phyloP scores from a whole-genome alignment of 2,888 invertebrate species.

The Cantharis lateralis region DNA sequence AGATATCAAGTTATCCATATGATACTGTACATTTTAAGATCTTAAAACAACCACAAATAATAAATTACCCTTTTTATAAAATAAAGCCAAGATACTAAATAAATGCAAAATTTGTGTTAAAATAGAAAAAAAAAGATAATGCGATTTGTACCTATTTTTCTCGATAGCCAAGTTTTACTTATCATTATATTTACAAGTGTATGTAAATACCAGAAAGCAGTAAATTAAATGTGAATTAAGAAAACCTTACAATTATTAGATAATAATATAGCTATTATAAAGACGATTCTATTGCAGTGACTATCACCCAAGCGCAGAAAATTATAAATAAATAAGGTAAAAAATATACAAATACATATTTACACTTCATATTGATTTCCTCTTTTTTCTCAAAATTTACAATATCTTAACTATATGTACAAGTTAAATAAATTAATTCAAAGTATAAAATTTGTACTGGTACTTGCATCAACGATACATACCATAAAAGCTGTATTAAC shows the following conservation, averaged over 20 bases:
- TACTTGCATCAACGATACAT: neutral
- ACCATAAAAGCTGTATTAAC: neutral
- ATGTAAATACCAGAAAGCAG: neutral
- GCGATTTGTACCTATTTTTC: neutral
- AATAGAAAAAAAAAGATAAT: neutral
- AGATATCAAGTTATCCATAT: too few species aligned
- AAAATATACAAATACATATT: neutral
- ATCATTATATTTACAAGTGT: neutral
- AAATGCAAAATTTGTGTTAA: neutral
- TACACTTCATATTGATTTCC: neutral
- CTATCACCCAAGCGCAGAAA: slow-evolving; percentile 13
- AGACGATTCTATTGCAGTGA: slow-evolving; percentile 18
- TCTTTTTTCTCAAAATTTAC: too few species aligned
- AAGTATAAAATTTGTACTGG: neutral
- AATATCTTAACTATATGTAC: neutral
- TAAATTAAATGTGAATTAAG: slow-evolving; percentile 2
- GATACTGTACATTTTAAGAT: too few species aligned
- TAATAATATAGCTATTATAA: neutral
- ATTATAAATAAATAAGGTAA: neutral
- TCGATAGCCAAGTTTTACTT: neutral
- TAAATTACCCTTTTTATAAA: too few species aligned
- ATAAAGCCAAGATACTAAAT: too few species aligned
- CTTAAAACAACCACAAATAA: too few species aligned
- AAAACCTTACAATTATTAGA: slow-evolving; percentile 11
- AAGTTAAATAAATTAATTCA: neutral